phyloP scores from a whole-genome alignment of 2,888 invertebrate species.

The Lochmaea capreae region DNA sequence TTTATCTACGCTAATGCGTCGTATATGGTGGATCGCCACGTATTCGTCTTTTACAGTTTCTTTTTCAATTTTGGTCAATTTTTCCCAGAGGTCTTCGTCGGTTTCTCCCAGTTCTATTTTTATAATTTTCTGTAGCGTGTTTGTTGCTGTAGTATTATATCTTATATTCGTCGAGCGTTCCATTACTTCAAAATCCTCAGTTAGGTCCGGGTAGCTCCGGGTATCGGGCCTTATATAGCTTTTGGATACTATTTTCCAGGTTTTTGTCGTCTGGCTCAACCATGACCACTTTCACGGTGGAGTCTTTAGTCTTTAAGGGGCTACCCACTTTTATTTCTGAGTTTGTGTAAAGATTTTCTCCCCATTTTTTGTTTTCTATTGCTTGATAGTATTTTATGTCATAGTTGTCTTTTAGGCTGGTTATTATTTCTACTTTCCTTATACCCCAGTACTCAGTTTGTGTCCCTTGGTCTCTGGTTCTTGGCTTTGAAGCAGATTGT shows the following conservation, averaged over 20 bases:
- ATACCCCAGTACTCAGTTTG: no score
- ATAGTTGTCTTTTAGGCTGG: not conserved
- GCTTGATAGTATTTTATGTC: not conserved
- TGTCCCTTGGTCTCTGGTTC: no score
- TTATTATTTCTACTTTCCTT: no score
- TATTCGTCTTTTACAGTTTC: conserved; percentile 22
- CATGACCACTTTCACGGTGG: not conserved
- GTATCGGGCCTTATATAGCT: not conserved
- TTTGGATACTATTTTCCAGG: not conserved
- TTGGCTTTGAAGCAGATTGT: no score
- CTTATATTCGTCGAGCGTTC: no score
- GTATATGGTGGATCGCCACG: conserved; percentile 26
- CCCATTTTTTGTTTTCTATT: not conserved
- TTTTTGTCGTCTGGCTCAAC: not conserved
- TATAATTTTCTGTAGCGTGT: no score
- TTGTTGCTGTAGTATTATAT: no score
- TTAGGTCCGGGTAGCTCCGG: no score
- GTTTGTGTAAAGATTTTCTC: not conserved
- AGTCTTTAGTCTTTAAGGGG: not conserved
- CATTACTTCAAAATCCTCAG: no score
- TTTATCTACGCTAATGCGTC: not conserved
- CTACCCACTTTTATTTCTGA: not conserved
- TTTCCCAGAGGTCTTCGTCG: conserved; percentile 28
- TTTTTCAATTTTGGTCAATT: conserved; percentile 8
- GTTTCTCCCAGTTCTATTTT: not conserved